phyloP scores from a whole-genome alignment of 2,888 invertebrate genomes.

The Xylota sylvarum region DNA sequence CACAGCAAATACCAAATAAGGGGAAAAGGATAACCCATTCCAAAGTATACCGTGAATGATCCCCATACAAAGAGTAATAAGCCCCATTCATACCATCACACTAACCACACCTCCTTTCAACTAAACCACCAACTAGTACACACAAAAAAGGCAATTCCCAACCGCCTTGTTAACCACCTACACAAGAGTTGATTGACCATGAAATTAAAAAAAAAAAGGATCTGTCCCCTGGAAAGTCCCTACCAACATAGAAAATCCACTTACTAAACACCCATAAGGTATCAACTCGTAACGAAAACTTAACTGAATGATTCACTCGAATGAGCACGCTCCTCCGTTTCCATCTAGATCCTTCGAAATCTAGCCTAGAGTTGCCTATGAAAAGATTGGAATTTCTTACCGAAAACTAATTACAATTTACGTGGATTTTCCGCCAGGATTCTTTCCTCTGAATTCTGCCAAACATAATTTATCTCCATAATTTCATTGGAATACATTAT shows the following conservation, averaged over 20 bases:
- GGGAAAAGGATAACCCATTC: too few relatives aligned
- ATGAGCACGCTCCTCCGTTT: background rate
- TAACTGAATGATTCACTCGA: conserved; percentile 26
- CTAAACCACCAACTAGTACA: background rate
- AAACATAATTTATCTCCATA: conserved; percentile 60
- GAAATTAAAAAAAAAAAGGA: conserved; percentile 5
- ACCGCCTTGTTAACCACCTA: background rate
- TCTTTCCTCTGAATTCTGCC: background rate
- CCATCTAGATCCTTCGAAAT: background rate
- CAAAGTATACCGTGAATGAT: too few relatives aligned
- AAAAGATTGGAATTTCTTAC: conserved; percentile 50
- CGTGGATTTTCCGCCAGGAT: conserved; percentile 41
- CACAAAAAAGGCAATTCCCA: background rate
- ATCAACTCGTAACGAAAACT: background rate
- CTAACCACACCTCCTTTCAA: background rate
- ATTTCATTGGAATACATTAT: conserved; percentile 68
- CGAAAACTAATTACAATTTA: conserved; percentile 67
- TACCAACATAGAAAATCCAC: conserved; percentile 1
- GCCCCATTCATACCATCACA: background rate
- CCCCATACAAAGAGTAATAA: too few relatives aligned
- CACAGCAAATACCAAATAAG: too few relatives aligned
- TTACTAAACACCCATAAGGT: conserved; percentile 26
- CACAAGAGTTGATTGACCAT: conserved; percentile 10
- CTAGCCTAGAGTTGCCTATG: conserved; percentile 3
- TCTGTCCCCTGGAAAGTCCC: background rate